Conservation (phyloP, 2,888 invertebrate genomes). For the Synanthedon tipuliformis region DNA sequence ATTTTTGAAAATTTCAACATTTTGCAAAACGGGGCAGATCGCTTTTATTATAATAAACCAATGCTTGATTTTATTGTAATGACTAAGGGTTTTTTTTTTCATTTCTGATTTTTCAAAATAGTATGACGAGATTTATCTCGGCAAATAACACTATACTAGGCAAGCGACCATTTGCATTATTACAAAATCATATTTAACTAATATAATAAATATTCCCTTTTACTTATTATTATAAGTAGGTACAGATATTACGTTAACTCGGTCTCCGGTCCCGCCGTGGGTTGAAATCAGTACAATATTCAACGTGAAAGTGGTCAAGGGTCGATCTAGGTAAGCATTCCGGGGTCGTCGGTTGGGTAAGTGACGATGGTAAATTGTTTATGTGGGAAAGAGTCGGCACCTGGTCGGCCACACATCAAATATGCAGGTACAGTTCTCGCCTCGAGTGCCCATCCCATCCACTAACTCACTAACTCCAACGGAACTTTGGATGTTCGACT, state of each 20-base stretch:
- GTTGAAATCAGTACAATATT: too few relatives aligned
- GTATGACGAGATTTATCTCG: neutral
- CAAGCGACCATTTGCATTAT: neutral
- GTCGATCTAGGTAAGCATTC: conserved; percentile 18
- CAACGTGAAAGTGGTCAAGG: neutral
- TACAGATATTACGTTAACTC: neutral
- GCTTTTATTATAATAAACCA: too few relatives aligned
- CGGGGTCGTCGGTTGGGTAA: conserved; percentile 41
- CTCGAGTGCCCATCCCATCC: conserved; percentile 13
- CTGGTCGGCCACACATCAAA: conserved; percentile 40
- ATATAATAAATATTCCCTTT: too few relatives aligned
- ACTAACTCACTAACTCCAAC: neutral
- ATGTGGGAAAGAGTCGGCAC: conserved; percentile 20
- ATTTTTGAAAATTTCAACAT: too few relatives aligned
- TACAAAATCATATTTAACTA: too few relatives aligned
- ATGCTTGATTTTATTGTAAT: too few relatives aligned
- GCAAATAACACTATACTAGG: neutral
- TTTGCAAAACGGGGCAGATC: too few relatives aligned
- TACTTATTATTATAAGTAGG: too few relatives aligned
- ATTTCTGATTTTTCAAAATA: neutral
- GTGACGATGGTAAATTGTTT: conserved; percentile 38
- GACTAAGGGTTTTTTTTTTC: neutral
- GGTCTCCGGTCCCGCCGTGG: too few relatives aligned
- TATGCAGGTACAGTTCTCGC: conserved; percentile 35
- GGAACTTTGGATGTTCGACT: neutral